Base-by-base conservation (phyloP, 2,113 vertebrate species). In the Chionis minor region DNA sequence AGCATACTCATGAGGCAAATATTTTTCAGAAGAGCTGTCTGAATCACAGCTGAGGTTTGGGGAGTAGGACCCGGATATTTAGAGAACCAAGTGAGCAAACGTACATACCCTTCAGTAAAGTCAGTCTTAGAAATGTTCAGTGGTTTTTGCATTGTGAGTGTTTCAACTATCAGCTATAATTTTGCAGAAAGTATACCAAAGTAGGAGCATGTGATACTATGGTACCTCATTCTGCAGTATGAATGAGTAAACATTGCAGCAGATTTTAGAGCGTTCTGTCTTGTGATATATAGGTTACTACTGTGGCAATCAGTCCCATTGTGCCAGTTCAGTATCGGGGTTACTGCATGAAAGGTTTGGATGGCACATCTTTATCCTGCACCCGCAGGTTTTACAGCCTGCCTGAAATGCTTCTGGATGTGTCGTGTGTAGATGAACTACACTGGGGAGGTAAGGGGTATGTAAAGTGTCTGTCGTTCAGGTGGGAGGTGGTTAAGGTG, bases 1-100 rank as follows among this genome's bases (percentile, higher is more conserved):
- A 35, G 52, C 14, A 21, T 18, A 12, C 8, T 33, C 7, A 10
- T 12, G 32, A 71, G 44, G 61, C 18, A 81, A n/a, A 70, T 10
- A 38, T 23, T 79, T 91, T 77, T 81, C 79, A 49, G 90, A 70
- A 77, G 63, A 88, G 72, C 23, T 90, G 15, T 27, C 28, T 84
- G 63, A 90, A 73, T 81, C 3, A 3, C 42, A 30, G 1, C 4
- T 33, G 55, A 65, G 10, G 6, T 90, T 42, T 95, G 28, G 44
- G 56, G 45, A 66, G 45, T 5, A 58, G 54, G 44, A 85, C 20
- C 8, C 8, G 5, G 33, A 33, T 18, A 18, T 62, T n/a, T 86
- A 72, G 33, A 86, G 51, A 63, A 71, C 12, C 13, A 71, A 67
- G 49, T 58, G n/a, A 69, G 65, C 27, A 66, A 71, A 30, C 6